Percentiles rank a stretch among this genome's conserved stretches.
Conservation (phyloP, 2,888 invertebrate species). For the Drosophila austrosaltans region DNA sequence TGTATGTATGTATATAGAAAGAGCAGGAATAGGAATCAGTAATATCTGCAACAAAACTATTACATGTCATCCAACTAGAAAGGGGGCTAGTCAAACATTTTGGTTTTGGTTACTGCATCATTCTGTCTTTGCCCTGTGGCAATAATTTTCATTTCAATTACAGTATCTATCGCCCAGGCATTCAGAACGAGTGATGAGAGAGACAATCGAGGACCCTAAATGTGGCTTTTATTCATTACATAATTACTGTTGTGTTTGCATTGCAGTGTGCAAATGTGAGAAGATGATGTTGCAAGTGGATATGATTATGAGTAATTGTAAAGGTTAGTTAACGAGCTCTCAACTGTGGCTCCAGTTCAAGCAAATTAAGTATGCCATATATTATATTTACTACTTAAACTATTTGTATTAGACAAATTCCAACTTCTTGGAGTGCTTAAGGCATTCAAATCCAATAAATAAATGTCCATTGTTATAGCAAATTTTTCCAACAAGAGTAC, state of each 20-base stretch:
- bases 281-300: constrained; percentile 22
- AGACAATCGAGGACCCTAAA: constrained; percentile 37
- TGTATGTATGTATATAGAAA: too few relatives aligned
- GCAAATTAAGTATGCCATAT: not conserved
- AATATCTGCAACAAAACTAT: constrained; percentile 28
- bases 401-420: not conserved
- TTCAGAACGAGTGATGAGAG: constrained; percentile 38
- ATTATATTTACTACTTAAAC: not conserved
- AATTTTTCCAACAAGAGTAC: constrained; percentile 17
- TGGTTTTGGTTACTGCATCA: constrained; percentile 7
- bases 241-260: constrained; percentile 75
- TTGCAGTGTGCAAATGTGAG: constrained; percentile 38
- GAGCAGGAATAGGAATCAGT: not conserved
- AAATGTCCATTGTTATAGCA: constrained; percentile 32
- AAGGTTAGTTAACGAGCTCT: constrained; percentile 34
- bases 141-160: constrained; percentile 71
- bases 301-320: constrained; percentile 70
- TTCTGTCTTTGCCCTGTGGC: constrained; percentile 35
- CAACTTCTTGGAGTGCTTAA: not conserved
- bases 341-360: not conserved
- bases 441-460: constrained; percentile 30
- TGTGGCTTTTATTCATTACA: constrained; percentile 73
- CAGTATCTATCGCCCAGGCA: constrained; percentile 56
- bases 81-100: constrained; percentile 11
- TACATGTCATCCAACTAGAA: constrained; percentile 25